Base-by-base conservation (phyloP, 2,797 vertebrate genomes). In the Spheniscus humboldti region DNA sequence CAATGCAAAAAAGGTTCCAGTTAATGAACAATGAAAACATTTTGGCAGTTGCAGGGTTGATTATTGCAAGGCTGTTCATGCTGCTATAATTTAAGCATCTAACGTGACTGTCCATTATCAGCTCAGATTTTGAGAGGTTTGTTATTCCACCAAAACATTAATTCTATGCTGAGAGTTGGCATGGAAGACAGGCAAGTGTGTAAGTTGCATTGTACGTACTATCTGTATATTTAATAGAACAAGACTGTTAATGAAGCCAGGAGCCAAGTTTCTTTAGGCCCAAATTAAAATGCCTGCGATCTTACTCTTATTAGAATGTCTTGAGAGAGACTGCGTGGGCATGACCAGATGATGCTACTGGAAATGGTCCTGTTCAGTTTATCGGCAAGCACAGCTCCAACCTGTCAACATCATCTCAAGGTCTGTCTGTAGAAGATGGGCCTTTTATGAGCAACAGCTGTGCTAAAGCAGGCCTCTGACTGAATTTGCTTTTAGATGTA, bases 51-150 rank as follows among this genome's bases (percentile, higher is more conserved):
- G 64, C 72, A 43, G 66, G 86, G 71, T 68, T 86, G 91, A 93
- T 93, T 71, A 56, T 96, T 86, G 90, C 73, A 39, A 80, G 71
- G 79, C 81, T 96, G 72, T 90, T 95, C 73, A 37, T 85, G 86
- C 69, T 74, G 92, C 81, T 92, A 48, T 75, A 85, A 90, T 80
- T 43, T 91, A 88, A 95, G 91, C 91, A 87, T 86, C 88, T 96
- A 96, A 95, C 8, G 30, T 96, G 94, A 92, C 90, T 94, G 97
- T 97, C 97, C 95, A 69, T 97, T 96, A 97, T 93, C 96, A 96
- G 76, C 86, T 96, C 94, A 84, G 66, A 94, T 96, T 97, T 95
- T 90, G 88, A 97, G 91, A 89, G 83, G 88, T 96, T 96, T 96
- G 92, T 97, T 97, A 94, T 86, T 95, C 82, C 73, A 95, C 94